A percentile compares a stretch with the other conserved stretches of the same genome.
Conservation (phyloP, 2,113 vertebrate genomes). For the Chamaea fasciata region DNA sequence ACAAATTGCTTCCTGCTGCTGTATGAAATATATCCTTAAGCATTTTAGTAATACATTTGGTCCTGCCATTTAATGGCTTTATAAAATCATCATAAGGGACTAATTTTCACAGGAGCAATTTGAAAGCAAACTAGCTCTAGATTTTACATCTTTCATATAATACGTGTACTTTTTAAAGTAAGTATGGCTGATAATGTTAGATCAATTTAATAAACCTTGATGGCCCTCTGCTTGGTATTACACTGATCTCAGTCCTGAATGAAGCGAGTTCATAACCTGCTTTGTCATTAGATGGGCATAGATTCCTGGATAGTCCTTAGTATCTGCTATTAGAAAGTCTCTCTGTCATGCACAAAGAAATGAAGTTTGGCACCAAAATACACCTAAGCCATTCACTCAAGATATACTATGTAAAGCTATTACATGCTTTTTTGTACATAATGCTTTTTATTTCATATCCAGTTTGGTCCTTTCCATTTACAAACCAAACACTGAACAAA, state of each 20-base stretch:
- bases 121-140: not conserved
- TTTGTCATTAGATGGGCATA: not conserved
- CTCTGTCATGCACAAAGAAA: not conserved
- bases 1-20: not conserved
- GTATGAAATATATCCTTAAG: not conserved
- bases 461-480: not conserved
- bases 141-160: not conserved
- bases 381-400: not conserved
- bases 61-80: not conserved
- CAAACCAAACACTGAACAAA: not conserved
- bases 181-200: not conserved
- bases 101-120: not conserved
- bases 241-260: not conserved
- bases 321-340: not conserved
- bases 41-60: not conserved
- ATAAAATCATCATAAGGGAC: not conserved
- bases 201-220: constrained; percentile 22
- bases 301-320: not conserved
- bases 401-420: not conserved
- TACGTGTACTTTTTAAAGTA: not conserved
- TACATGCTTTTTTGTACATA: not conserved
- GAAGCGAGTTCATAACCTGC: not conserved
- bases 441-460: not conserved
- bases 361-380: not conserved
- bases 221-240: not conserved